phyloP scores from a whole-genome alignment of 2,888 invertebrate species.

The Monochamus alternatus region DNA sequence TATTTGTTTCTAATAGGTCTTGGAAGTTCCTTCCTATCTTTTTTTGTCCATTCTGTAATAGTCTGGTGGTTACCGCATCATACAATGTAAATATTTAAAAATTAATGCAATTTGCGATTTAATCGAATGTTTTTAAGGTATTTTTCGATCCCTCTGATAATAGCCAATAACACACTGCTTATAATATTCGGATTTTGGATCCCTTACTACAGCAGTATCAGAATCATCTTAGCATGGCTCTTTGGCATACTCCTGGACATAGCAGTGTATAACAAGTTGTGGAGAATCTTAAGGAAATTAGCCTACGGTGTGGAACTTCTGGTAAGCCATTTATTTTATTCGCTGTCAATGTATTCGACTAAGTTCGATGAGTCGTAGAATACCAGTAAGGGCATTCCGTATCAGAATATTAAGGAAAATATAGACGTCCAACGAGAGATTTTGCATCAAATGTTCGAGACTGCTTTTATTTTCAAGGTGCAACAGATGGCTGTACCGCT shows the following conservation, averaged over 20 bases:
- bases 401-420: neutral
- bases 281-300: neutral
- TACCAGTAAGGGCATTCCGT: neutral
- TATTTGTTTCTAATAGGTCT: neutral
- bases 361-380: neutral
- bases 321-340: neutral
- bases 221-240: conserved; percentile 36
- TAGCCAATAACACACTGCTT: conserved; percentile 15
- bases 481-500: neutral
- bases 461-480: neutral
- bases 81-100: neutral
- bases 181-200: conserved; percentile 46
- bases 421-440: conserved; percentile 39
- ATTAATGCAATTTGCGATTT: no score
- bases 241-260: conserved; percentile 30
- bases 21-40: conserved; percentile 3
- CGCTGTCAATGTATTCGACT: neutral
- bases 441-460: conserved; percentile 33
- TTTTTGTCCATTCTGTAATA: neutral
- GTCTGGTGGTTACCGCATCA: neutral
- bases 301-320: neutral
- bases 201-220: conserved; percentile 25
- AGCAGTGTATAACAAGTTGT: conserved; percentile 39
- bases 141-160: neutral
- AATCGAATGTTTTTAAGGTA: neutral